phyloP scores from a whole-genome alignment of 1,140 invertebrate genomes.

The Brachionus manjavacas region DNA sequence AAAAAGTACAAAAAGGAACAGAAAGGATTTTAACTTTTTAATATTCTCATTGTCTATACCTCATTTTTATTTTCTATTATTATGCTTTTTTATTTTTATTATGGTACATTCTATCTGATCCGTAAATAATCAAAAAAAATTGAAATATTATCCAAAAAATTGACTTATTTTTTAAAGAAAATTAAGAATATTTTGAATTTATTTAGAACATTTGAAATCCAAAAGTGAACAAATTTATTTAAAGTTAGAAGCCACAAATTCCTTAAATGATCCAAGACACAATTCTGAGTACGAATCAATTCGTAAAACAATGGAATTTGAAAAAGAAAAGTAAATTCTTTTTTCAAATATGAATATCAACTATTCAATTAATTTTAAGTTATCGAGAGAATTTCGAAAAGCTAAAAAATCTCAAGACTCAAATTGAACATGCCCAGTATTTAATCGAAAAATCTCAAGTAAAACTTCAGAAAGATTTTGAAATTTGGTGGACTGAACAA shows the following conservation, averaged over 20 bases:
- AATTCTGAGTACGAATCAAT: constrained; percentile 51
- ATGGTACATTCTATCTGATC: no score
- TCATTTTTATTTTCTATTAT: no score
- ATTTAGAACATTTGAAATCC: constrained; percentile 51
- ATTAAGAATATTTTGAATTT: not conserved
- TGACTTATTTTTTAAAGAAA: not conserved
- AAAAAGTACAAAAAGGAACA: no score
- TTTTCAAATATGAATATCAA: no score
- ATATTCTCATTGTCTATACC: no score
- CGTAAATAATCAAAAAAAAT: no score
- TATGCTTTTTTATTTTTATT: no score
- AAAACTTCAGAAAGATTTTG: constrained; percentile 57
- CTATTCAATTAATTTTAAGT: constrained; percentile 43
- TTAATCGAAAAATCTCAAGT: constrained; percentile 56
- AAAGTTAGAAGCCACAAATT: not conserved
- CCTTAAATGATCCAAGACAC: constrained; percentile 44
- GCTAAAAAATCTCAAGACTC: constrained; percentile 52
- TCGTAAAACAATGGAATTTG: constrained; percentile 50
- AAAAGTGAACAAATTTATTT: constrained; percentile 48
- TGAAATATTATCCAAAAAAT: no score
- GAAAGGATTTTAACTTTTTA: no score
- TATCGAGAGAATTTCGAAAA: constrained; percentile 53
- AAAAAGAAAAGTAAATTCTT: constrained; percentile 48
- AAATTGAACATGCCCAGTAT: constrained; percentile 57
- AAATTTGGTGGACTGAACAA: constrained; percentile 54